Conservation (phyloP, 2,113 vertebrate genomes). For the Corythoichthys haematopterus region DNA sequence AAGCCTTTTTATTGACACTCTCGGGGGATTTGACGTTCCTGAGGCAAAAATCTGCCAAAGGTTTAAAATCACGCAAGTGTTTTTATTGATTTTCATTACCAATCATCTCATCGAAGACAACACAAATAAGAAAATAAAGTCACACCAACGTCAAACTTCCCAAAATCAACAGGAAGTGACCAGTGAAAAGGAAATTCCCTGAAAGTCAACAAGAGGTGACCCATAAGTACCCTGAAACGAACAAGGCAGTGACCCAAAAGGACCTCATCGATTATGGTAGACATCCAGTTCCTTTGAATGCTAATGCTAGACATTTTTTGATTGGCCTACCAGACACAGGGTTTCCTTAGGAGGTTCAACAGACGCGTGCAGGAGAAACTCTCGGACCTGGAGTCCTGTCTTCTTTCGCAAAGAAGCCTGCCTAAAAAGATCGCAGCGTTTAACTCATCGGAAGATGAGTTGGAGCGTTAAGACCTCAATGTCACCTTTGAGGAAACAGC, state of each 20-base stretch:
- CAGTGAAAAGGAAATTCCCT: too few relatives aligned
- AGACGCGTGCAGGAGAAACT: conserved; percentile 64
- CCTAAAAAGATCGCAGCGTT: conserved; percentile 55
- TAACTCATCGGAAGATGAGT: not conserved
- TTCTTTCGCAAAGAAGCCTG: conserved; percentile 38
- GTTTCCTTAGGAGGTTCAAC: conserved; percentile 74
- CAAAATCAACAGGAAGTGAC: too few relatives aligned
- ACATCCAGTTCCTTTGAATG: not conserved
- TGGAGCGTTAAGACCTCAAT: not conserved
- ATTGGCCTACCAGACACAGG: conserved; percentile 76
- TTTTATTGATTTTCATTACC: too few relatives aligned
- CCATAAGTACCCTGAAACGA: not conserved
- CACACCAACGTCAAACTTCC: too few relatives aligned
- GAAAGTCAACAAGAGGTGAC: too few relatives aligned
- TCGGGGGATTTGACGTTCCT: not conserved
- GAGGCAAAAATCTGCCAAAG: not conserved
- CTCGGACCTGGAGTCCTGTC: conserved; percentile 24
- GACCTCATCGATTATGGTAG: too few relatives aligned
- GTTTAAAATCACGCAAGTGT: too few relatives aligned
- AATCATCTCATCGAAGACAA: too few relatives aligned
- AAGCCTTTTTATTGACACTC: not conserved
- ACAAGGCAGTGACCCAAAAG: too few relatives aligned
- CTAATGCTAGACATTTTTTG: not conserved
- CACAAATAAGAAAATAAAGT: too few relatives aligned
- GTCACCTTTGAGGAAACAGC: conserved; percentile 73